Percentiles rank a stretch among this genome's conserved stretches.
Conservation (phyloP, 2,888 invertebrate genomes). For the Carterocephalus palaemon region DNA sequence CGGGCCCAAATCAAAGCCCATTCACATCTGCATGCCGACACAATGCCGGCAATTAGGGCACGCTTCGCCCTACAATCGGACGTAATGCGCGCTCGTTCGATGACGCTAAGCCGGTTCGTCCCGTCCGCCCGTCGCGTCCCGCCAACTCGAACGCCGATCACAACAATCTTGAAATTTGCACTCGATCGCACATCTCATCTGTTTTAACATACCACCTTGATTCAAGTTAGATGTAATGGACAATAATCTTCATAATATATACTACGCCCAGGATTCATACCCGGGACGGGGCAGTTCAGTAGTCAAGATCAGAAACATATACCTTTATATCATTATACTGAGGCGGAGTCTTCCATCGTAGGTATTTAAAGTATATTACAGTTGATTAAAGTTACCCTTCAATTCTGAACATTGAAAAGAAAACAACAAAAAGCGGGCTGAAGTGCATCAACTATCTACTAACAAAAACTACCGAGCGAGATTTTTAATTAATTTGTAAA, state of each 20-base stretch:
- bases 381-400: too few relatives aligned
- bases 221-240: too few relatives aligned
- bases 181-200: conserved; percentile 28
- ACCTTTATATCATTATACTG: too few relatives aligned
- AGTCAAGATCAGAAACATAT: too few relatives aligned
- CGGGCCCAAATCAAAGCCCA: conserved; percentile 79
- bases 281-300: too few relatives aligned
- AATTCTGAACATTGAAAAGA: too few relatives aligned
- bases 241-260: conserved; percentile 9
- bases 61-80: conserved; percentile 74
- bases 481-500: too few relatives aligned
- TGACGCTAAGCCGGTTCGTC: conserved; percentile 46
- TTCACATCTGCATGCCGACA: conserved; percentile 80
- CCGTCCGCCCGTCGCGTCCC: conserved; percentile 33
- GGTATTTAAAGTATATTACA: too few relatives aligned
- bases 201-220: conserved; percentile 1
- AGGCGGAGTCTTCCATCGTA: too few relatives aligned
- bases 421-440: too few relatives aligned
- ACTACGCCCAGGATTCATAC: neutral
- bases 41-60: conserved; percentile 79
- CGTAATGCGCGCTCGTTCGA: conserved; percentile 73
- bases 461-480: too few relatives aligned
- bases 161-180: conserved; percentile 34
- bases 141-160: conserved; percentile 36
- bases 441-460: too few relatives aligned